Percentiles rank a stretch among this genome's conserved stretches.
phyloP scores from a whole-genome alignment of 2,113 vertebrate genomes.

The Phocoena phocoena region DNA sequence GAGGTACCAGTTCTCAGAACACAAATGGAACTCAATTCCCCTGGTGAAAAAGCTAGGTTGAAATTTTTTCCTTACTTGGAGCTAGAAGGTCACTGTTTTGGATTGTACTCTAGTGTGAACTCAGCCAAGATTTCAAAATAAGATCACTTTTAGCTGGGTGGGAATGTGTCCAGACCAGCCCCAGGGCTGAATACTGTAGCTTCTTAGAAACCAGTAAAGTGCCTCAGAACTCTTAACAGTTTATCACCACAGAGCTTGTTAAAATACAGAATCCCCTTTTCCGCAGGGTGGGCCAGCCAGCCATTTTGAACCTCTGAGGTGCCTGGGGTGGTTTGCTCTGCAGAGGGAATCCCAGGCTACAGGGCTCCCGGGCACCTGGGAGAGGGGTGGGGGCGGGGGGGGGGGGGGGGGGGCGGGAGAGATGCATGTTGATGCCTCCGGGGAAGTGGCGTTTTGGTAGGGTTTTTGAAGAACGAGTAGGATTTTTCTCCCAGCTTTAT shows the following conservation, averaged over 20 bases:
- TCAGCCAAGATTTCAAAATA: conserved; percentile 76
- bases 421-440: background rate
- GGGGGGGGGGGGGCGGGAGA: too few species aligned
- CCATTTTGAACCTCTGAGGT: background rate
- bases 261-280: background rate
- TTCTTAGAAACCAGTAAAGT: conserved; percentile 54
- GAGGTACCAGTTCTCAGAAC: background rate
- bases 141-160: conserved; percentile 64
- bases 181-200: background rate
- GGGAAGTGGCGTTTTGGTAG: background rate
- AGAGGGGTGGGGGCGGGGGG: background rate
- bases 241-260: background rate
- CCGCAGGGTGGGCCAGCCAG: background rate
- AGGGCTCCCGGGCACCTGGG: background rate
- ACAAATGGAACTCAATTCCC: conserved; percentile 17
- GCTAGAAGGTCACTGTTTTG: conserved; percentile 75
- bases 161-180: conserved; percentile 67
- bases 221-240: background rate
- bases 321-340: background rate
- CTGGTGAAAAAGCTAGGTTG: conserved; percentile 49
- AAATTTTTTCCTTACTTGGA: conserved; percentile 78
- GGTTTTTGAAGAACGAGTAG: conserved; percentile 19
- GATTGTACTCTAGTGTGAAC: conserved; percentile 54
- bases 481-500: background rate
- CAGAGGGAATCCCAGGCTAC: background rate